phyloP scores from a whole-genome alignment of 2,888 invertebrate species.

The Yponomeuta plumbellus region DNA sequence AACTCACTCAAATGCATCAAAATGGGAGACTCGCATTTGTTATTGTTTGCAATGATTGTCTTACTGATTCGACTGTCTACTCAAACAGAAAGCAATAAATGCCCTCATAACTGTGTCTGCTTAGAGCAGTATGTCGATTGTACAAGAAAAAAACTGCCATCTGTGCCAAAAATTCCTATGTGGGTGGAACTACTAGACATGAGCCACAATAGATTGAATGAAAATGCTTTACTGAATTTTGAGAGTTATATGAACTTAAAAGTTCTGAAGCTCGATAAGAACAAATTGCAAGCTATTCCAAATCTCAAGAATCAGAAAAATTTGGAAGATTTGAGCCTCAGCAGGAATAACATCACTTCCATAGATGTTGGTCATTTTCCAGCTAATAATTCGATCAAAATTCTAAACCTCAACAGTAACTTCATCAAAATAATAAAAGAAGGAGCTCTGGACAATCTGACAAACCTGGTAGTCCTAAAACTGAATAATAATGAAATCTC shows the following conservation, averaged over 20 bases:
- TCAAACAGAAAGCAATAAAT: constrained; percentile 66
- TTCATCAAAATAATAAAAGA: constrained; percentile 82
- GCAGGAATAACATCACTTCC: constrained; percentile 78
- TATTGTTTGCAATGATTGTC: constrained; percentile 57
- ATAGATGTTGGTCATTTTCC: constrained; percentile 78
- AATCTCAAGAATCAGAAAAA: constrained; percentile 63
- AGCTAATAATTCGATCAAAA: constrained; percentile 64
- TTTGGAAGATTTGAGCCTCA: constrained; percentile 78
- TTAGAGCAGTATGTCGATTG: constrained; percentile 85
- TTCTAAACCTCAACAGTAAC: constrained; percentile 75
- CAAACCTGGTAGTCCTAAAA: constrained; percentile 83
- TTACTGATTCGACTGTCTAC: constrained; percentile 44
- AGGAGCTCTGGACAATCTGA: constrained; percentile 83
- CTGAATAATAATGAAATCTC: constrained; percentile 86
- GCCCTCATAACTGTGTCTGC: constrained; percentile 83
- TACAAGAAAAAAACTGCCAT: constrained; percentile 81
- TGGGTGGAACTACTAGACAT: constrained; percentile 87
- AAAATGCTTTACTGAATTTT: constrained; percentile 54
- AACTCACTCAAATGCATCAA: constrained; percentile 47
- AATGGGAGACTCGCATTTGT: constrained; percentile 69
- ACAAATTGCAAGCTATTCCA: constrained; percentile 74
- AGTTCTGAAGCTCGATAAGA: constrained; percentile 74
- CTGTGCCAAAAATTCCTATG: constrained; percentile 84
- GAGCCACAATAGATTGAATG: constrained; percentile 64
- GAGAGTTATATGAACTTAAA: constrained; percentile 50